A percentile compares a stretch with the other conserved stretches of the same genome.
Evolutionary conservation across 30 jellyfish, hydroid and myxozoan species (phyloP).

Genomic region (Clytia hemisphaerica): DNA sequence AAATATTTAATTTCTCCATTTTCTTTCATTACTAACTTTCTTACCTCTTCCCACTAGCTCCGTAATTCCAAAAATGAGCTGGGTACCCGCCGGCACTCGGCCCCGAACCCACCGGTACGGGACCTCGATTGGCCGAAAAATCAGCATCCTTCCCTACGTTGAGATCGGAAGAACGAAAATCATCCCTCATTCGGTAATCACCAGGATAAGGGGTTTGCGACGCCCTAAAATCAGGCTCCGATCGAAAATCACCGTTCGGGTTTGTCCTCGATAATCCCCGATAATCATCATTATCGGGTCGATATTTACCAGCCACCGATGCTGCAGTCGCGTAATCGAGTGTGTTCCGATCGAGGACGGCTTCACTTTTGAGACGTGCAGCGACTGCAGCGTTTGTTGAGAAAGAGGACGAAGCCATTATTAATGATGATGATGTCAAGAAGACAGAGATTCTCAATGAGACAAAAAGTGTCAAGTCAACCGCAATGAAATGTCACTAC

Average conservation of each 20-base stretch:
- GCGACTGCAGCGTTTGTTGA: too few relatives aligned
- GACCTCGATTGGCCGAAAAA: neutral
- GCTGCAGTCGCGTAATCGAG: too few relatives aligned
- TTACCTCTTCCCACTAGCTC: slow-evolving; percentile 11
- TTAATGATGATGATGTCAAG: too few relatives aligned
- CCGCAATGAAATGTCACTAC: too few relatives aligned
- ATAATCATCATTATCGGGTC: neutral
- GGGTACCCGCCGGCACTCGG: slow-evolving; percentile 19
- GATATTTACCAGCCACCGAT: slow-evolving; percentile 7
- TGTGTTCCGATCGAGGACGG: too few relatives aligned
- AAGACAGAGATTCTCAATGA: too few relatives aligned
- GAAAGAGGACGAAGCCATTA: too few relatives aligned
- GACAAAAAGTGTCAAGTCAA: too few relatives aligned
- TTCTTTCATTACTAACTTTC: neutral
- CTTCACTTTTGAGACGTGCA: too few relatives aligned
- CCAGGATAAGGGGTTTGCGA: neutral
- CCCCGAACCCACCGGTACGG: too few relatives aligned
- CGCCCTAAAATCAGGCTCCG: neutral
- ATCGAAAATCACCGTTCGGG: slow-evolving; percentile 4
- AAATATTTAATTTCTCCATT: too few relatives aligned
- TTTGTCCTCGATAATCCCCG: neutral
- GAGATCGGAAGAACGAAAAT: neutral
- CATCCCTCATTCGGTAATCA: too few relatives aligned
- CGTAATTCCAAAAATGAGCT: slow-evolving; percentile 17
- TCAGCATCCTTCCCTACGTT: neutral